Evolutionary conservation across 1,140 invertebrate genomes (phyloP), one percentile per base, ranked within the genome.

Genomic region (Drosophila eugracilis): DNA sequence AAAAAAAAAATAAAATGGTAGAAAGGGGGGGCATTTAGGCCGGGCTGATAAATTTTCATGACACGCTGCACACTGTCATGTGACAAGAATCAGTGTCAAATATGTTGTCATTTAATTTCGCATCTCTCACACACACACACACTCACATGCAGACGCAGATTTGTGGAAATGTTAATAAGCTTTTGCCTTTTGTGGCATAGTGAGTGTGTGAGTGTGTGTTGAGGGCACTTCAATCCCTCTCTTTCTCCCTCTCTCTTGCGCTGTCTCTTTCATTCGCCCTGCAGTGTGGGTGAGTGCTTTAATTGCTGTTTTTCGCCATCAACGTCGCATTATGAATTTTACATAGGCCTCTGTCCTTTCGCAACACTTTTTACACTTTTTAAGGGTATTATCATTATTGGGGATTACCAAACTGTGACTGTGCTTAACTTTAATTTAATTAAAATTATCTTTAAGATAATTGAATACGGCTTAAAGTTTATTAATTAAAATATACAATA

Each of bases 61-160:
- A 85, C 75, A 78, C 59, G 76, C 62, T 65, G 73, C 66, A 78
- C 65, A 72, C 60, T 78, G 83, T 83, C 78, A 57, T 69, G 75
- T 88, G 84, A 88, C 83, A 88, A 88, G 83, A 88, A 88, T 89
- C 83, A 88, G 83, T 88, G 83, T 88, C 83, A 88, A 88, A 88
- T 89, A 88, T 89, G 84, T 89, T 88, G 83, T 88, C 83, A 88
- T 88, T 88, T 88, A 89, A 88, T 88, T 88, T 88, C 78, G 78
- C 83, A 89, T n/a, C 78, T 78, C 75, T 47, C 71, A 78, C 49
- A 77, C 57, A 76, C 65, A 48, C 42, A 42, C 74, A 54, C 71
- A 78, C 49, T 76, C 57, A 76, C 65, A 48, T 48, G 48, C 74
- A 54, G 17, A 53, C 74, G 36, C 83, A 88, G 81, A 83, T 86